Evolutionary conservation across 92 coral and sea anemone species (phyloP).

Genomic region (Actinostola sp.): DNA sequence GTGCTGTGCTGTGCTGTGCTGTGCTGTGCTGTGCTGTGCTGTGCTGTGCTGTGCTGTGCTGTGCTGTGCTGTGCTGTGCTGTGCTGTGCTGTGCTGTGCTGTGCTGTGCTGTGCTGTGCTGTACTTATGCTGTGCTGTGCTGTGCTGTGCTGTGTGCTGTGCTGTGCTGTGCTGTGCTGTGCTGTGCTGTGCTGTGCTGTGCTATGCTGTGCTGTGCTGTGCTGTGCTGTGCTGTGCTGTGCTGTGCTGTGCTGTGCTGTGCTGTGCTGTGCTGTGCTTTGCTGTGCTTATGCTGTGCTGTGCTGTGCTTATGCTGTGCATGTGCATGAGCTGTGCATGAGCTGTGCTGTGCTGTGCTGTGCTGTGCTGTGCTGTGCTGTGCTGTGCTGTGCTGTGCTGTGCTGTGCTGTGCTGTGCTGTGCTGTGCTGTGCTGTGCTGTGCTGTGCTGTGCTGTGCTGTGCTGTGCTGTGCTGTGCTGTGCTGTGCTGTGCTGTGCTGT

Average conservation of each 20-base stretch:
- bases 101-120: slow-evolving; percentile 30
- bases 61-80: slow-evolving; percentile 33
- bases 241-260: slow-evolving; percentile 17
- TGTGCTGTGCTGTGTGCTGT: too few species aligned
- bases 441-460: slow-evolving; percentile 36
- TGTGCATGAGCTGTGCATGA: too few species aligned
- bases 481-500: slow-evolving; percentile 40
- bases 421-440: slow-evolving; percentile 31
- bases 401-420: slow-evolving; percentile 32
- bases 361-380: slow-evolving; percentile 32
- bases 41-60: slow-evolving; percentile 26
- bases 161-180: slow-evolving; percentile 36
- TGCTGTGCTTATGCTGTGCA: too few species aligned
- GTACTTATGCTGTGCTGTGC: slow-evolving; percentile 32
- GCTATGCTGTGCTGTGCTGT: slow-evolving; percentile 17
- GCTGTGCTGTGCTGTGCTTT: slow-evolving; percentile 18
- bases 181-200: slow-evolving; percentile 30
- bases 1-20: slow-evolving; percentile 31
- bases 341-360: too few species aligned
- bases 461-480: slow-evolving; percentile 37
- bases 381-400: slow-evolving; percentile 29
- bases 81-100: slow-evolving; percentile 24
- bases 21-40: slow-evolving; percentile 22
- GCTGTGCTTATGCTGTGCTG: too few species aligned
- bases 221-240: slow-evolving; percentile 19